Base-by-base conservation (phyloP, 2,113 vertebrate genomes). In the Mobula hypostoma region DNA sequence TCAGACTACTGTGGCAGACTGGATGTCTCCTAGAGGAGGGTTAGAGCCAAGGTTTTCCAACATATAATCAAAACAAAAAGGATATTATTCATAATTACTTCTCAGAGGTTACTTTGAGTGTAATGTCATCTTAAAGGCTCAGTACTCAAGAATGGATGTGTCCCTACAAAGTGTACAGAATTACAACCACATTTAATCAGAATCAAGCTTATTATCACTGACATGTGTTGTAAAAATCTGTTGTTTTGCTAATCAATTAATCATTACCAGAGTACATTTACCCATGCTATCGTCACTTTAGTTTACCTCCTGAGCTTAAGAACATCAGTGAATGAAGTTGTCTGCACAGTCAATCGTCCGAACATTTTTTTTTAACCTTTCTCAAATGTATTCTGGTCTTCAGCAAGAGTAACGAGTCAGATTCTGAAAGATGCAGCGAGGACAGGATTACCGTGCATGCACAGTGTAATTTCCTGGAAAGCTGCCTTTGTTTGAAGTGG, bases 21-120 rank as follows among this genome's bases (percentile, higher is more conserved):
- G 70, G 19, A 74, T 93, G 91, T 93, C 91, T 93, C 91, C 91
- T 93, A 11, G 91, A 48, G 70, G 36, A 6, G 91, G 36, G 19
- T 48, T 29, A 93, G 91, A 56, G 91, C 68, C 91, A 93, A 56
- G 70, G 36, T 21, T 93, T 74, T 93, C 17, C 58, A 72, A 93
- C 70, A 93, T 56, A 56, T 93, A 93, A 93, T 93, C 36, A 74
- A 93, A 93, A 93, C 90, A 92, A 92, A 76, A 74, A 70, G 90
- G 40, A 66, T 70, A 74, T 93, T 93, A 93, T 93, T 72, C 91
- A 74, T 93, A 76, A 93, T 93, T 93, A 93, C 70, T 76, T 70
- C 91, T 93, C 70, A 74, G 91, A 56, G 48, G 12, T 72, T 76
- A 74, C 91, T 93, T 74, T 93, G 40, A 93, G 29, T 92, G 17